Conservation (phyloP, 2,888 invertebrate genomes). For the Zaprionus lineosus region DNA sequence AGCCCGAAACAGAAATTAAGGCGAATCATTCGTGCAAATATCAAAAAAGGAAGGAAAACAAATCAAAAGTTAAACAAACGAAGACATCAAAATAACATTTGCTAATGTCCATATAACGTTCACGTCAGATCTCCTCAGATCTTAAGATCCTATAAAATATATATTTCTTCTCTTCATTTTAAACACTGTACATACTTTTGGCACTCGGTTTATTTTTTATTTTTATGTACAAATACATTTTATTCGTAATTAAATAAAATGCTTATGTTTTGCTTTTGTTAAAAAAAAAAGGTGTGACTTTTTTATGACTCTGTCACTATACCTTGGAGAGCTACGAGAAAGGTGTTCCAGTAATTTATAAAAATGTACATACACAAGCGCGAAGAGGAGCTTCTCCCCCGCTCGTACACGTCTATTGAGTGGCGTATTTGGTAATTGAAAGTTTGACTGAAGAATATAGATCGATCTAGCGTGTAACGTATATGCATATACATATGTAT, state of each 20-base stretch:
- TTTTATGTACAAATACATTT: constrained; percentile 37
- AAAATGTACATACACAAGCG: constrained; percentile 10
- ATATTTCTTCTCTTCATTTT: too few relatives aligned
- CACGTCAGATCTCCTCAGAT: too few relatives aligned
- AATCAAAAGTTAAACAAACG: constrained; percentile 1
- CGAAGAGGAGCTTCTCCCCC: too few relatives aligned
- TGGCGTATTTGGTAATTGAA: constrained; percentile 40
- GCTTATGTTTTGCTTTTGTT: constrained; percentile 27
- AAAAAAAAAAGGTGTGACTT: constrained; percentile 74
- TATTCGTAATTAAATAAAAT: constrained; percentile 71
- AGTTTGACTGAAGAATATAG: constrained; percentile 24
- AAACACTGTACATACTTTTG: too few relatives aligned
- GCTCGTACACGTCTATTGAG: too few relatives aligned
- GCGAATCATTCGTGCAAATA: constrained; percentile 64
- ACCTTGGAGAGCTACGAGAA: neutral
- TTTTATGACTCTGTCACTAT: constrained; percentile 78
- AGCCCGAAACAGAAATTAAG: constrained; percentile 23
- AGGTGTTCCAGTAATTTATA: constrained; percentile 52
- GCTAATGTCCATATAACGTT: too few relatives aligned
- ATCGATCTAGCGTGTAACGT: neutral
- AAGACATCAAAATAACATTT: too few relatives aligned
- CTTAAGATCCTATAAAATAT: too few relatives aligned
- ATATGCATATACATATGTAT: neutral
- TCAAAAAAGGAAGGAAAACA: constrained; percentile 3
- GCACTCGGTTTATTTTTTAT: constrained; percentile 29